Evolutionary conservation across 2,113 vertebrate species (phyloP).

Genomic region (Campylorhamphus procurvoides): DNA sequence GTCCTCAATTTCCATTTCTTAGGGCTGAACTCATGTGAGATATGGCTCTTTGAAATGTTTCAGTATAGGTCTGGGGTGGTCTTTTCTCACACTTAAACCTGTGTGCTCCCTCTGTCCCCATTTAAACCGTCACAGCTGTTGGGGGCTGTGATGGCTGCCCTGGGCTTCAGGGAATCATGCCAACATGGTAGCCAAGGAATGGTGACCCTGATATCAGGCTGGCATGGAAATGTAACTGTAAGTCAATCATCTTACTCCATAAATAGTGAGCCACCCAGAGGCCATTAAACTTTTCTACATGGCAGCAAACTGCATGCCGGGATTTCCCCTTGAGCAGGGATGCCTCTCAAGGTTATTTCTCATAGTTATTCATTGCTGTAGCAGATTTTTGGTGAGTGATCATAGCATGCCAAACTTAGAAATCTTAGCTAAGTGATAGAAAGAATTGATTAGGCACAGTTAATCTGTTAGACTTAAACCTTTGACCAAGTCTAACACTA

Average conservation of each 20-base stretch:
- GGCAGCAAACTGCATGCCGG: neutral
- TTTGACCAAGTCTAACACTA: neutral
- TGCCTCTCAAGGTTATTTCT: neutral
- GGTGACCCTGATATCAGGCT: neutral
- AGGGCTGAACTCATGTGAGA: neutral
- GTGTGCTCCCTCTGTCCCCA: no score
- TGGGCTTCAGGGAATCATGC: neutral
- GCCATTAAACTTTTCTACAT: neutral
- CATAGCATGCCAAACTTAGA: neutral
- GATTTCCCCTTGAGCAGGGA: neutral
- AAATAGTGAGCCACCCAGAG: neutral
- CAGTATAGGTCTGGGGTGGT: neutral
- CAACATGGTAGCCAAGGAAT: neutral
- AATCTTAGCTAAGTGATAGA: neutral
- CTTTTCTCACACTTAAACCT: neutral
- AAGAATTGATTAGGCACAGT: neutral
- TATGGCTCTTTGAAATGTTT: neutral
- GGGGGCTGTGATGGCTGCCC: neutral
- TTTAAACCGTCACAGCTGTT: neutral
- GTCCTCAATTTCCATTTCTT: neutral
- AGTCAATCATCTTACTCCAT: neutral
- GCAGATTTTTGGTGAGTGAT: neutral
- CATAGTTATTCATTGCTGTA: neutral
- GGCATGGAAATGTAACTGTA: neutral
- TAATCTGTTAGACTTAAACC: neutral